A percentile compares a stretch with the other conserved stretches of the same genome.
phyloP scores from a whole-genome alignment of 2,797 vertebrate species.

The Ceyx erithaca region DNA sequence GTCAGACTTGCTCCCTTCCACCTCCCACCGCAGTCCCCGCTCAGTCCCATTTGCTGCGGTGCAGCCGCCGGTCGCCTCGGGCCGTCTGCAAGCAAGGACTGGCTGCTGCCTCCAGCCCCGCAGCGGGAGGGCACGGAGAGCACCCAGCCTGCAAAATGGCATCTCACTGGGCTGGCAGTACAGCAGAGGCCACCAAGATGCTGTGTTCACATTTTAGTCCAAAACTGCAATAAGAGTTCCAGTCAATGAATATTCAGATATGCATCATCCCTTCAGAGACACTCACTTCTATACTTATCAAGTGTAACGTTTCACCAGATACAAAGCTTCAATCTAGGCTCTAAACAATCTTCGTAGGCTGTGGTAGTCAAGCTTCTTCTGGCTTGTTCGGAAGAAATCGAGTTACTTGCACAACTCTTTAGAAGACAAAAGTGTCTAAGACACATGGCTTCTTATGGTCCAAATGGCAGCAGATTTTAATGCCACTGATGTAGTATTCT shows the following conservation, averaged over 20 bases:
- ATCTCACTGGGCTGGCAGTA: constrained; percentile 39
- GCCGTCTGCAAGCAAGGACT: no score
- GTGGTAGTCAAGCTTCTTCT: constrained; percentile 70
- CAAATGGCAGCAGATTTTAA: constrained; percentile 68
- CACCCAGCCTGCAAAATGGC: constrained; percentile 56
- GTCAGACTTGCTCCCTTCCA: not conserved
- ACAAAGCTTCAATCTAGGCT: constrained; percentile 77
- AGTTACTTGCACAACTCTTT: constrained; percentile 72
- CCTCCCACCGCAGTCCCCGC: not conserved
- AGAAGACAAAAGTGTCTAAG: constrained; percentile 66
- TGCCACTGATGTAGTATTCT: constrained; percentile 63
- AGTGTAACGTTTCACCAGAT: constrained; percentile 81
- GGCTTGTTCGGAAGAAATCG: constrained; percentile 60
- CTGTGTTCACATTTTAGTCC: constrained; percentile 78
- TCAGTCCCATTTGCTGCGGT: not conserved
- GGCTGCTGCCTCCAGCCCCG: no score
- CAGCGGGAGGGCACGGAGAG: constrained; percentile 28
- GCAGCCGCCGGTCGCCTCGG: no score
- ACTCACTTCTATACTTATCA: constrained; percentile 63
- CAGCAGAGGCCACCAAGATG: constrained; percentile 46
- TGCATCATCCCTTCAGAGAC: constrained; percentile 70
- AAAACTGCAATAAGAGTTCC: constrained; percentile 65
- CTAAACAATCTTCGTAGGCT: constrained; percentile 68
- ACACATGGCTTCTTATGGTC: constrained; percentile 74
- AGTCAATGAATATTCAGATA: constrained; percentile 76